A percentile compares a stretch with the other conserved stretches of the same genome.
Conservation (phyloP, 2,797 vertebrate genomes). For the Liparis tanakae region DNA sequence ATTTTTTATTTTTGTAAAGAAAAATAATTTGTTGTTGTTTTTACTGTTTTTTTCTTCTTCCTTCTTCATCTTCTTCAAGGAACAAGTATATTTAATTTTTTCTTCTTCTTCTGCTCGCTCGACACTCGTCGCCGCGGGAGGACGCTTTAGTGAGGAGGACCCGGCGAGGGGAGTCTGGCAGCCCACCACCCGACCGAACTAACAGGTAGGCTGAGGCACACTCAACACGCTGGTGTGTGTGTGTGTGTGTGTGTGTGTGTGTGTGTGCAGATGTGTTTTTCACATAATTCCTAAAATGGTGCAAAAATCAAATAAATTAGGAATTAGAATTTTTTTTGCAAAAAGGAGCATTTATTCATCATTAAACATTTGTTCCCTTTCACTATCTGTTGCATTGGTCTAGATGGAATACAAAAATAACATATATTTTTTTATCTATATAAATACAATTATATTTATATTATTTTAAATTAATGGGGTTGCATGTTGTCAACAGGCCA, state of each 20-base stretch:
- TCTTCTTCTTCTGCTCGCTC: conserved; percentile 16
- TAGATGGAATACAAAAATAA: not conserved
- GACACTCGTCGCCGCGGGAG: conserved; percentile 35
- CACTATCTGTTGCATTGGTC: not conserved
- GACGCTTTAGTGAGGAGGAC: conserved; percentile 41
- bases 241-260: not conserved
- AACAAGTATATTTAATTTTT: conserved; percentile 19
- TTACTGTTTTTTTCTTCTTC: conserved; percentile 31
- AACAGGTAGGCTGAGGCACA: conserved; percentile 64
- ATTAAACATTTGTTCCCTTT: not conserved
- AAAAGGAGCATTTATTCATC: not conserved
- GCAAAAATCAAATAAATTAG: not conserved
- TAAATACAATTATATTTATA: too few species aligned
- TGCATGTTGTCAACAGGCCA: not conserved
- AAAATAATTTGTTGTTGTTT: not conserved
- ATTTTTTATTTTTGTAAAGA: conserved; percentile 28
- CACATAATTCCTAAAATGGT: not conserved
- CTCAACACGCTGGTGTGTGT: not conserved
- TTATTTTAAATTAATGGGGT: not conserved
- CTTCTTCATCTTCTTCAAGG: conserved; percentile 3
- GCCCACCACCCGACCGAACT: conserved; percentile 46
- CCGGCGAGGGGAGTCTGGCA: conserved; percentile 50
- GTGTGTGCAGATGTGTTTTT: not conserved
- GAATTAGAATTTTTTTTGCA: not conserved
- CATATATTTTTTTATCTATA: not conserved